Conservation (phyloP, 1,140 invertebrate species). For the Aricia agestis region DNA sequence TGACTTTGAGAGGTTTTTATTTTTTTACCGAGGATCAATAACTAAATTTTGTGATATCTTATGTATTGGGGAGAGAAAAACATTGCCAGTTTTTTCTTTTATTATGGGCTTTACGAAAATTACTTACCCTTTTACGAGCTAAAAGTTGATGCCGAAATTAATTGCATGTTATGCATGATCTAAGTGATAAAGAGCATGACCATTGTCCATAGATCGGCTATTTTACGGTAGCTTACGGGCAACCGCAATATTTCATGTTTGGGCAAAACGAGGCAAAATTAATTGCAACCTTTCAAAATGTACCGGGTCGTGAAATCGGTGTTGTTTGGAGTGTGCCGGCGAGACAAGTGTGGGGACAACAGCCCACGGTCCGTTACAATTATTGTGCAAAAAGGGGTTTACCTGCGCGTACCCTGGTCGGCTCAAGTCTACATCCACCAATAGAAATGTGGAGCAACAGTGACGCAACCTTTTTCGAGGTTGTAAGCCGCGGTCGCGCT, state of each 20-base stretch:
- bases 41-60: background rate
- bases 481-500: constrained; percentile 53
- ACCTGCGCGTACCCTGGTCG: constrained; percentile 50
- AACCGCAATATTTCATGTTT: constrained; percentile 47
- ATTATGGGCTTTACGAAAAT: no score
- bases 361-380: constrained; percentile 41
- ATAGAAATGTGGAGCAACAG: background rate
- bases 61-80: no score
- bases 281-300: constrained; percentile 62
- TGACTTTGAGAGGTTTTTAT: background rate
- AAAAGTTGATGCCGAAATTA: background rate
- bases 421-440: constrained; percentile 30
- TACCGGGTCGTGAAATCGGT: constrained; percentile 69
- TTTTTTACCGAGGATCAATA: background rate
- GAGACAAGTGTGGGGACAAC: constrained; percentile 65
- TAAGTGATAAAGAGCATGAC: background rate
- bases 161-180: background rate
- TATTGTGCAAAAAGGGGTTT: constrained; percentile 74
- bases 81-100: no score
- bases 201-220: constrained; percentile 37
- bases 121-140: no score
- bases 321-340: constrained; percentile 54
- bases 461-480: constrained; percentile 35
- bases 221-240: constrained; percentile 54
- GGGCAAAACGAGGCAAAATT: constrained; percentile 53